Base-by-base conservation (phyloP, 1,140 invertebrate genomes). In the Bombus haemorrhoidalis region DNA sequence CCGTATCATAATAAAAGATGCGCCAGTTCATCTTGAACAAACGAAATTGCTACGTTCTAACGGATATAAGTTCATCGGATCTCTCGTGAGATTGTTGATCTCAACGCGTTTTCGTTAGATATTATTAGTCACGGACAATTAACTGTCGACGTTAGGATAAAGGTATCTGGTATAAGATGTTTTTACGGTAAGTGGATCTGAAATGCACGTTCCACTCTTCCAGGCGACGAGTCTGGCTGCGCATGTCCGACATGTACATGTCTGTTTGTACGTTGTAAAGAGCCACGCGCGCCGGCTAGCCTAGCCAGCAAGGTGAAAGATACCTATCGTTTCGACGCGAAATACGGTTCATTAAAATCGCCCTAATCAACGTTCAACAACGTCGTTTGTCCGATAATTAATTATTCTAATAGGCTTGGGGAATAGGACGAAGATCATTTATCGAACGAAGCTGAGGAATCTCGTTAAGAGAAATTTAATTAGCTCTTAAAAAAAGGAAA, bases 291-390 rank as follows among this genome's bases (percentile, higher is more conserved):
- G 76, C 57, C 34, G 37, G 25, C 34, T n/a, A 39, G 25, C 18
- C 34, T n/a, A 39, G 25, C 18, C n/a, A 66, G 39, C 59, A 78
- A 78, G 59, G 76, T 78, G 76, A 78, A 78, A n/a, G n/a, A n/a
- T 62, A 8, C 47, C 47, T 8, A n/a, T 41, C 37, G 0, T 41
- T 59, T 59, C 22, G 5, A 64, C 10, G 39, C 18, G 9, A 18
- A 66, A 73, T 73, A 66, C 18, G 25, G 28, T 13, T n/a, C 18
- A 1, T 43, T 43, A 43, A 73, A n/a, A 78, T 78, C 0, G 32
- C 41, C 41, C 41, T 41, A 10, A 41, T 41, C 28, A n/a, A n/a
- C n/a, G 28, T 62, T 39, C 28, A 1, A n/a, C 13, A 62, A n/a
- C 3, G 28, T 71, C 0, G 12, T 15, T 34, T 5, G n/a, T n/a